Evolutionary conservation across 2,113 vertebrate genomes (phyloP).

Genomic region (Hippoglossus stenolepis): DNA sequence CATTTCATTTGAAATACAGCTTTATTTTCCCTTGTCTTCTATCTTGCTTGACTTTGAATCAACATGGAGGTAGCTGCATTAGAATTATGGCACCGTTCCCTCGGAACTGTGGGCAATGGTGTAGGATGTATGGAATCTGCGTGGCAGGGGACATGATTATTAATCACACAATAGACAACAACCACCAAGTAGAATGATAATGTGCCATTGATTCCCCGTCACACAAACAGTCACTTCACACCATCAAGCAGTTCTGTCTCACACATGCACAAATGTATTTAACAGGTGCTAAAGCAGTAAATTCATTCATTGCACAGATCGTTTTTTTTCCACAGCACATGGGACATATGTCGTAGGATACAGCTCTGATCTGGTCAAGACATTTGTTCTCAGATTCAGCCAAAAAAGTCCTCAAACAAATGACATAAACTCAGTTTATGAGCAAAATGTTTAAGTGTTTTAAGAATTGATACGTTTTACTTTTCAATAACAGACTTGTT

Average conservation of each 20-base stretch:
- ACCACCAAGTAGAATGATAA: neutral
- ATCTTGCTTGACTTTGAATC: neutral
- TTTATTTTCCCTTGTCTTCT: neutral
- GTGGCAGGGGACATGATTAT: neutral
- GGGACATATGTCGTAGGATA: neutral
- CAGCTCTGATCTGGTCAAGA: neutral
- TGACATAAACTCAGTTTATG: neutral
- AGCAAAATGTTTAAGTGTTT: neutral
- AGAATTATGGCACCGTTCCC: neutral
- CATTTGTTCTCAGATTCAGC: neutral
- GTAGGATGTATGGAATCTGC: neutral
- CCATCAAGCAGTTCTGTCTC: neutral
- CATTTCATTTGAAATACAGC: neutral
- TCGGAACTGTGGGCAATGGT: neutral
- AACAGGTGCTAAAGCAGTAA: neutral
- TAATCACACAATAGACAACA: neutral
- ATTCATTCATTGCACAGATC: neutral
- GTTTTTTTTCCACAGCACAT: neutral
- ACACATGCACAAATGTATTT: neutral
- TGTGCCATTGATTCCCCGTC: neutral
- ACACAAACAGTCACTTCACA: neutral
- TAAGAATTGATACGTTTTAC: neutral
- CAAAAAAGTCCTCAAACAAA: slow-evolving; percentile 6
- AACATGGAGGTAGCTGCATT: neutral
- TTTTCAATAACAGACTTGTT: slow-evolving; percentile 11